phyloP scores from a whole-genome alignment of 2,797 vertebrate species.

The Pitangus sulphuratus region DNA sequence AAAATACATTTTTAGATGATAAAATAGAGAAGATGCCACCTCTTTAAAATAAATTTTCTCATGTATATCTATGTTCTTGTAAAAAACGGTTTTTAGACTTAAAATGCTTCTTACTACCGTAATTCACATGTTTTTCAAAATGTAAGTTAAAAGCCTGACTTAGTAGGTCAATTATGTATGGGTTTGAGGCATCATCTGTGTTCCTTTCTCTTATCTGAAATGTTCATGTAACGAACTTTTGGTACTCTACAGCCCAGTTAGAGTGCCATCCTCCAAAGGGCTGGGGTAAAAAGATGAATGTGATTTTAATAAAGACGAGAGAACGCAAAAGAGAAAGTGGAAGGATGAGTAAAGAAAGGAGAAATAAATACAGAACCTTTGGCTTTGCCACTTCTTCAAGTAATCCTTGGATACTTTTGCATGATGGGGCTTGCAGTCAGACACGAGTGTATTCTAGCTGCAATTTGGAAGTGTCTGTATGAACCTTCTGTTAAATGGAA shows the following conservation, averaged over 20 bases:
- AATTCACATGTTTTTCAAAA: not conserved
- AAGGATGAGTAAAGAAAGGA: not conserved
- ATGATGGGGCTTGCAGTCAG: not conserved
- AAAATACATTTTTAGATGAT: not conserved
- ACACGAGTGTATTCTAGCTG: not conserved
- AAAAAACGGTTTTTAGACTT: not conserved
- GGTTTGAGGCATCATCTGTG: not conserved
- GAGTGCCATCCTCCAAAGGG: not conserved
- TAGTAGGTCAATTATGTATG: rapidly evolving
- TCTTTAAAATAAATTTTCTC: not conserved
- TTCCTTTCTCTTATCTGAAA: not conserved
- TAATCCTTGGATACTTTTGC: not conserved
- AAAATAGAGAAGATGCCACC: not conserved
- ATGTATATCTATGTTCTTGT: not conserved
- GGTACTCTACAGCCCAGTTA: not conserved
- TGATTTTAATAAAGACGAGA: not conserved
- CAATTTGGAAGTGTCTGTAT: not conserved
- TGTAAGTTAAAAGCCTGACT: not conserved
- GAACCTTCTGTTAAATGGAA: not conserved
- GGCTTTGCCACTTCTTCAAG: not conserved
- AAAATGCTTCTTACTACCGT: not conserved
- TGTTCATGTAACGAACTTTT: not conserved
- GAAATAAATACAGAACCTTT: not conserved
- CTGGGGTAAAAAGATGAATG: not conserved
- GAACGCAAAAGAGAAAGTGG: not conserved